These are phyloP conservation scores for Calephelis virginiensis DNA, from an alignment of 1,140 invertebrate genomes.

Conservation along the genomic window DNA sequence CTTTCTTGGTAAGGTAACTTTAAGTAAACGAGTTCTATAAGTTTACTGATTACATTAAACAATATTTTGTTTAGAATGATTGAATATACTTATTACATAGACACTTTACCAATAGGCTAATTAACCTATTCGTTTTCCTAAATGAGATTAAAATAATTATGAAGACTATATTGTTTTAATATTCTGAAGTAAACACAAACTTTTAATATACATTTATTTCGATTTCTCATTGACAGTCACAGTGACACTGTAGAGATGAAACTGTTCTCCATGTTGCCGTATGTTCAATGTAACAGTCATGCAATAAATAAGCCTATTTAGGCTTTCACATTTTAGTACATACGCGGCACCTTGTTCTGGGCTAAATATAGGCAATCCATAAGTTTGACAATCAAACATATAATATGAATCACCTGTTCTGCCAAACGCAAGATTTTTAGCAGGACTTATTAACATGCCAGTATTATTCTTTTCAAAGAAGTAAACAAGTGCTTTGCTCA, in stretches of 20 bases:
- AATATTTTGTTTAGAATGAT: no score
- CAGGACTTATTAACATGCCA: slow-evolving; percentile 77
- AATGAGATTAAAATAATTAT: no score
- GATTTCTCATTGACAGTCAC: slow-evolving; percentile 47
- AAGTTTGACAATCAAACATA: slow-evolving; percentile 81
- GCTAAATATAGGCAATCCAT: slow-evolving; percentile 79
- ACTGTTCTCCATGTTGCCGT: slow-evolving; percentile 59
- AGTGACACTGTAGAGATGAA: slow-evolving; percentile 56
- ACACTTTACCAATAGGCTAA: no score
- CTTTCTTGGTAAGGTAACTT: no score
- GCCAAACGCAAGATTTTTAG: slow-evolving; percentile 79
- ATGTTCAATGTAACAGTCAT: slow-evolving; percentile 78
- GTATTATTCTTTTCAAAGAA: slow-evolving; percentile 79
- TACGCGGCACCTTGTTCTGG: slow-evolving; percentile 79
- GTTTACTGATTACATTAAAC: no score
- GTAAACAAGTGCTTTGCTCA: slow-evolving; percentile 79
- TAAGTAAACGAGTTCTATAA: no score
- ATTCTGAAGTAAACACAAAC: neutral
- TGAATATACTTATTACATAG: no score
- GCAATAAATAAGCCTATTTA: slow-evolving; percentile 81
- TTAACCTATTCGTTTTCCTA: no score
- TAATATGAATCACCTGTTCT: slow-evolving; percentile 79
- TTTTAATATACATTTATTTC: slow-evolving; percentile 46
- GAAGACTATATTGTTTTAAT: no score
- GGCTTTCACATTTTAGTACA: slow-evolving; percentile 79